A percentile compares a stretch with the other conserved stretches of the same genome.
These are phyloP conservation scores for Rosalia funebris DNA, from an alignment of 2,888 invertebrate genomes.

Conservation along the genomic window DNA sequence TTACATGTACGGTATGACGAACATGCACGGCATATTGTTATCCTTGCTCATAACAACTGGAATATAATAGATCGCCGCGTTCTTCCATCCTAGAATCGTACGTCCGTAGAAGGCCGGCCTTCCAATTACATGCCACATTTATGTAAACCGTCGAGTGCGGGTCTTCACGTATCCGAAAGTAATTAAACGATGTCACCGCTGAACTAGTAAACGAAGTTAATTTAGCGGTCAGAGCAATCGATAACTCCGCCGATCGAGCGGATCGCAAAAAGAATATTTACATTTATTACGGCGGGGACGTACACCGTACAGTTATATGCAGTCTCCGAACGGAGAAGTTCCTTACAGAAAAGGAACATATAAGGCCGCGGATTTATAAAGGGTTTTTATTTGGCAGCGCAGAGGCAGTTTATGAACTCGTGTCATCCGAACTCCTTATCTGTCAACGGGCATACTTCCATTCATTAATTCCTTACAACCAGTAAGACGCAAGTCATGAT, in stretches of 20 bases:
- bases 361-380: slow-evolving; percentile 22
- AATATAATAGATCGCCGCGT: slow-evolving; percentile 39
- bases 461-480: slow-evolving; percentile 10
- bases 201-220: slow-evolving; percentile 46
- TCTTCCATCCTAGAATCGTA: slow-evolving; percentile 36
- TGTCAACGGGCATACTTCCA: slow-evolving; percentile 12
- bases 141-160: slow-evolving; percentile 41
- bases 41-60: slow-evolving; percentile 44
- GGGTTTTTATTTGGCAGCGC: slow-evolving; percentile 12
- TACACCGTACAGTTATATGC: slow-evolving; percentile 24
- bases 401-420: slow-evolving; percentile 18
- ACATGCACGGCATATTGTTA: slow-evolving; percentile 48
- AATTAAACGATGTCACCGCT: slow-evolving; percentile 46
- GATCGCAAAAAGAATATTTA: slow-evolving; percentile 37
- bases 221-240: slow-evolving; percentile 39
- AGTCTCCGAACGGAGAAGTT: slow-evolving; percentile 25
- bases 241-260: slow-evolving; percentile 38
- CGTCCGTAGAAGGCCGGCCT: slow-evolving; percentile 12
- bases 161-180: slow-evolving; percentile 44
- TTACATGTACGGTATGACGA: slow-evolving; percentile 47
- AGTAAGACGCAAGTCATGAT: too few relatives aligned
- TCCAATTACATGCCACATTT: slow-evolving; percentile 44
- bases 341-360: slow-evolving; percentile 15
- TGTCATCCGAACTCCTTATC: slow-evolving; percentile 23
- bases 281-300: slow-evolving; percentile 35